Evolutionary conservation across 2,888 invertebrate species (phyloP), one percentile per base, ranked within the genome.

Genomic region (Clepsis dumicolana): DNA sequence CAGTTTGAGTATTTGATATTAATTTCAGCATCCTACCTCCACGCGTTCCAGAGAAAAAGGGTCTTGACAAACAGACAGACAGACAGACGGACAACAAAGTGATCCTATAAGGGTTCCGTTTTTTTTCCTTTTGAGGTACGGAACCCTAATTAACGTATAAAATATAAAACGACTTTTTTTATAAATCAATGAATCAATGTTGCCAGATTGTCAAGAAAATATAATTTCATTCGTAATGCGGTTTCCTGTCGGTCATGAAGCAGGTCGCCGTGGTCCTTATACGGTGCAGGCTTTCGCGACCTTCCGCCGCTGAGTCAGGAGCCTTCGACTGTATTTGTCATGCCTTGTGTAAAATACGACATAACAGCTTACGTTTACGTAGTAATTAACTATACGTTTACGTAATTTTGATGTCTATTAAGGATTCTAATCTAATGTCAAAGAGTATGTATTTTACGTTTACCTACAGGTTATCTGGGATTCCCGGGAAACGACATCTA

Each of bases 311-410:
- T 48, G 48, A 18, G 21, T 21, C 48, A 21, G 16, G 16, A 44
- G 21, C 48, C 48, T 48, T 48, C 48, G 10, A 21, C 48, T 16
- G 16, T 38, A 18, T 44, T 48, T 48, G 21, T 41, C 48, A 3
- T n/a, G 48, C 16, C 16, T 18, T 18, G 14, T 14, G 14, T 38
- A n/a, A 38, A n/a, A 16, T n/a, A 18, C 18, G 44, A 41, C n/a
- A n/a, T 41, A 41, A 41, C 41, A 16, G 44, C 1, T 38, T 38
- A 38, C 48, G 18, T 48, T 16, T 2, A 27, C 7, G 10, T 41
- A 52, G 50, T 60, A 16, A 60, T 52, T 41, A 18, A 21, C 35
- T 5, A 29, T 14, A 18, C 24, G 41, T 16, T 57, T 35, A 14
- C 2, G 35, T 35, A 5, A 29, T 7, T 29, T 0, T 29, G 1